These are phyloP conservation scores for Colossoma macropomum DNA, from an alignment of 2,113 vertebrate genomes.

Conservation along the genomic window DNA sequence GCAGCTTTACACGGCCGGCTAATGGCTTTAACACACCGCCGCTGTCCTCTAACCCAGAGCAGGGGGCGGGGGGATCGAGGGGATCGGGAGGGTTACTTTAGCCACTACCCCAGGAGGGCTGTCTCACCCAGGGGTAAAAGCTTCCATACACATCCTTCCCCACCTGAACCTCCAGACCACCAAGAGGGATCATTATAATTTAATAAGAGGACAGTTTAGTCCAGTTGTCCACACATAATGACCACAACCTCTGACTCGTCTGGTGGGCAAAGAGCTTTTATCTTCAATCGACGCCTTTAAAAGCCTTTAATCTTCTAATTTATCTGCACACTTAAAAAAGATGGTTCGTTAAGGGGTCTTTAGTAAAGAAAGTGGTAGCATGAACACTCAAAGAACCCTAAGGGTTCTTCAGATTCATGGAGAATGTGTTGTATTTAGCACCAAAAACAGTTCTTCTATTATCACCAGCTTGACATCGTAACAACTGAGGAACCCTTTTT, in stretches of 20 bases:
- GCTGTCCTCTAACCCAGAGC: neutral
- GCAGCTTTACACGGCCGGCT: constrained; percentile 40
- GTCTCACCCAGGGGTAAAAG: neutral
- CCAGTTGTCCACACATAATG: neutral
- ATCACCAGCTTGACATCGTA: too few relatives aligned
- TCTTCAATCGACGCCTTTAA: neutral
- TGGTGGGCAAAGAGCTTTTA: neutral
- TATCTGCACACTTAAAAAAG: too few relatives aligned
- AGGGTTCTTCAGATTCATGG: too few relatives aligned
- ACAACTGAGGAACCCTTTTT: too few relatives aligned
- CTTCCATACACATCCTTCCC: neutral
- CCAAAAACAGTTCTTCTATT: too few relatives aligned
- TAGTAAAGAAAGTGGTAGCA: too few relatives aligned
- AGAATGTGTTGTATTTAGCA: too few relatives aligned
- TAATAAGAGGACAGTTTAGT: neutral
- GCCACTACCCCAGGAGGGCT: constrained; percentile 13
- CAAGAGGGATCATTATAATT: neutral
- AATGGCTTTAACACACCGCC: constrained; percentile 50
- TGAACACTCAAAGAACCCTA: too few relatives aligned
- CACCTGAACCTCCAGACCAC: neutral
- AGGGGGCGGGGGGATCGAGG: neutral
- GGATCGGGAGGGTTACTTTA: neutral
- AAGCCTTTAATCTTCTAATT: too few relatives aligned
- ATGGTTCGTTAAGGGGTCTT: too few relatives aligned
- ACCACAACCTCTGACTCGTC: too few relatives aligned